A percentile compares a stretch with the other conserved stretches of the same genome.
phyloP scores from a whole-genome alignment of 2,113 vertebrate species.

The Amphilophus citrinellus region DNA sequence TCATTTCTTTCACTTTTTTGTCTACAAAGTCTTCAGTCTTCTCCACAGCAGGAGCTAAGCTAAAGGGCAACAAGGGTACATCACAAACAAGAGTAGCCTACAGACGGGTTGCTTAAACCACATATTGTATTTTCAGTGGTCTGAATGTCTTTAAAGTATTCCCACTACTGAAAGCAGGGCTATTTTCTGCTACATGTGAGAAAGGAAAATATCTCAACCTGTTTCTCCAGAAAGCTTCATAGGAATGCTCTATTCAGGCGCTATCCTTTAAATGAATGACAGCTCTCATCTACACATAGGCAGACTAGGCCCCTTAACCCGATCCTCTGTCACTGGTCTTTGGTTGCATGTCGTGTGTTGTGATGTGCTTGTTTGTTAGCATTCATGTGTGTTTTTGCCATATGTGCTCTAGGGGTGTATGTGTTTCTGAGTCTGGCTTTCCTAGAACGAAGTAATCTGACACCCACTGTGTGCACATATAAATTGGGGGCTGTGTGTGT shows the following conservation, averaged over 20 bases:
- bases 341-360: constrained; percentile 30
- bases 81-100: not conserved
- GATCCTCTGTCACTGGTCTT: constrained; percentile 56
- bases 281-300: constrained; percentile 55
- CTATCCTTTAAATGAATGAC: constrained; percentile 57
- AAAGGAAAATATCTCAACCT: not conserved
- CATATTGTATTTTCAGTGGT: constrained; percentile 1
- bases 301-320: constrained; percentile 50
- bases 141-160: not conserved
- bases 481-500: not conserved
- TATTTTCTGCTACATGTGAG: not conserved
- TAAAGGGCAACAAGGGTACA: not conserved
- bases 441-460: constrained; percentile 44
- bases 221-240: constrained; percentile 23
- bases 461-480: constrained; percentile 35
- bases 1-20: not conserved
- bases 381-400: constrained; percentile 19
- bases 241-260: constrained; percentile 66
- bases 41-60: not conserved
- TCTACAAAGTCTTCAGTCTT: not conserved
- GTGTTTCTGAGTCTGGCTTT: constrained; percentile 26
- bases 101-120: not conserved
- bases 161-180: not conserved
- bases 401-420: constrained; percentile 10
- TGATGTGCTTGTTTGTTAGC: constrained; percentile 19